Conservation (phyloP, 1,140 invertebrate genomes). For the Pogonomyrmex californicus region DNA sequence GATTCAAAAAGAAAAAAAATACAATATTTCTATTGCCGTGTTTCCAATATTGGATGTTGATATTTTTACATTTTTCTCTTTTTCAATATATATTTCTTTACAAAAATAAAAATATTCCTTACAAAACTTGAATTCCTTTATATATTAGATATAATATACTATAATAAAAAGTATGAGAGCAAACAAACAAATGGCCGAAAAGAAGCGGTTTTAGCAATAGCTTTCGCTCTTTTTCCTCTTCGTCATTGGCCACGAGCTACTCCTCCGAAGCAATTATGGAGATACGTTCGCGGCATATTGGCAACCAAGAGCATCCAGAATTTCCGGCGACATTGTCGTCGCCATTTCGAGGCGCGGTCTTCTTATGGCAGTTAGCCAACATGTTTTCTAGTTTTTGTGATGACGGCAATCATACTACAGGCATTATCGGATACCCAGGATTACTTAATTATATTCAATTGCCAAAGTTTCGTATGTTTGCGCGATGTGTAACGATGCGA, state of each 20-base stretch:
- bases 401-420: constrained; percentile 63
- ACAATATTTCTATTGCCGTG: neutral
- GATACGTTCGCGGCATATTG: constrained; percentile 85
- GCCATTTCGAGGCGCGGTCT: constrained; percentile 78
- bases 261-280: constrained; percentile 83
- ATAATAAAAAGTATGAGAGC: neutral
- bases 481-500: constrained; percentile 32
- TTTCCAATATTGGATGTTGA: neutral
- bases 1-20: neutral
- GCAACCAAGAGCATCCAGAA: constrained; percentile 79
- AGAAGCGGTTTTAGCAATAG: constrained; percentile 72
- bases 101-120: neutral
- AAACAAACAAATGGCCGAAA: constrained; percentile 38
- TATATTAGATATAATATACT: neutral
- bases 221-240: constrained; percentile 69
- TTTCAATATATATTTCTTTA: neutral
- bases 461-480: constrained; percentile 81
- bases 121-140: neutral
- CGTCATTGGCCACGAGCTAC: constrained; percentile 80
- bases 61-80: neutral
- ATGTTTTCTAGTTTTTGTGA: constrained; percentile 73
- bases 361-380: constrained; percentile 84
- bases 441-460: constrained; percentile 86
- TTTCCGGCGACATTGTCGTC: constrained; percentile 83
- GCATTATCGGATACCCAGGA: constrained; percentile 72